phyloP scores from a whole-genome alignment of 2,113 vertebrate genomes.

The Acanthisitta chloris region DNA sequence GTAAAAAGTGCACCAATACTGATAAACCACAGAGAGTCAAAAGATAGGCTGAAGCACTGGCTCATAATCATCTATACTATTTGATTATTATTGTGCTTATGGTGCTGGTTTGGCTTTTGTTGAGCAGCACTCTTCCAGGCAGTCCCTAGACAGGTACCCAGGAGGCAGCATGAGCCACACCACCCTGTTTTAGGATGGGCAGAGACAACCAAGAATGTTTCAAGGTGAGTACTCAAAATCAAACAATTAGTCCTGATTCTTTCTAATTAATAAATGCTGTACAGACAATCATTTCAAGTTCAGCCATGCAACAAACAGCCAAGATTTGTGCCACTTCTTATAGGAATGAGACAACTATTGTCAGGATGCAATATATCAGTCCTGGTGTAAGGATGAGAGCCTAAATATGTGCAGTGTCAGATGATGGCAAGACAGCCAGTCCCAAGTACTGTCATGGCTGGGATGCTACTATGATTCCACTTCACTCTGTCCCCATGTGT shows the following conservation, averaged over 20 bases:
- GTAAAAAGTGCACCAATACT: not conserved
- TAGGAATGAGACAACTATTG: not conserved
- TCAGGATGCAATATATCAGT: not conserved
- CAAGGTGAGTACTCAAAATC: fast-evolving
- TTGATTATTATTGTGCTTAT: not conserved
- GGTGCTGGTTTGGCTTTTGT: not conserved
- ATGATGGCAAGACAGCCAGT: not conserved
- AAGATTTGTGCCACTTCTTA: not conserved
- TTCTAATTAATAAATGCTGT: not conserved
- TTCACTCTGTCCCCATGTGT: not conserved
- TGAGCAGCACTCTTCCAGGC: not conserved
- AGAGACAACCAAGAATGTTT: not conserved
- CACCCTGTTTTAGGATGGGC: not conserved
- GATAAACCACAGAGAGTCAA: not conserved
- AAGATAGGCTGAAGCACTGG: not conserved
- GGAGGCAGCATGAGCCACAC: not conserved
- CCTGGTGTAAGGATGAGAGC: not conserved
- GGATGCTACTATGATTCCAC: not conserved
- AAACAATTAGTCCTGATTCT: not conserved
- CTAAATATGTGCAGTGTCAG: fast-evolving
- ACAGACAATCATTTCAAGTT: not conserved
- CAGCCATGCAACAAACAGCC: not conserved
- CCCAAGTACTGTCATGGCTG: not conserved
- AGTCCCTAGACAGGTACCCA: no score
- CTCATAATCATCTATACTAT: not conserved